Conservation (phyloP, 2,888 invertebrate species). For the Apamea sordens region DNA sequence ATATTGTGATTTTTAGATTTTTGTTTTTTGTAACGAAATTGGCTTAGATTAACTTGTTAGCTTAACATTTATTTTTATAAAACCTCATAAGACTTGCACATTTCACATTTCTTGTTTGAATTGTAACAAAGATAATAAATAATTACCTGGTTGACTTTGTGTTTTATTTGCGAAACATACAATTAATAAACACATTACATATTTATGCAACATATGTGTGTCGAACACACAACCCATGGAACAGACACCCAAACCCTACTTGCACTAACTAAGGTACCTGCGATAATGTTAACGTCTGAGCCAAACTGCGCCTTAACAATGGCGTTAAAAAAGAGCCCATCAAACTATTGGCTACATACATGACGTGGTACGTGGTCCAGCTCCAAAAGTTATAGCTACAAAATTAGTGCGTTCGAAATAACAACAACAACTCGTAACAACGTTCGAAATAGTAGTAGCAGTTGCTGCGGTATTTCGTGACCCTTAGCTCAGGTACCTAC, state of each 20-base stretch:
- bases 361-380: background rate
- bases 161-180: slow-evolving; percentile 38
- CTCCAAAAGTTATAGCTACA: background rate
- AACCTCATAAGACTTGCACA: slow-evolving; percentile 85
- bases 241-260: background rate
- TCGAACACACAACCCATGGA: background rate
- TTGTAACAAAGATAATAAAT: slow-evolving; percentile 86
- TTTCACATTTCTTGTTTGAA: slow-evolving; percentile 85
- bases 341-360: background rate
- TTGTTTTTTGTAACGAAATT: slow-evolving; percentile 79
- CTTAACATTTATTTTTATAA: slow-evolving; percentile 88
- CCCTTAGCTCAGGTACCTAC: too few relatives aligned
- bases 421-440: too few relatives aligned
- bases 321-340: background rate
- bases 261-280: background rate
- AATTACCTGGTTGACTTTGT: slow-evolving; percentile 81
- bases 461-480: background rate
- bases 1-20: slow-evolving; percentile 84
- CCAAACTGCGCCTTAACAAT: background rate
- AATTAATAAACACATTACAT: background rate
- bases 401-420: background rate
- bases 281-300: background rate
- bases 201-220: background rate
- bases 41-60: slow-evolving; percentile 83
- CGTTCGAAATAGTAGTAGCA: background rate